These are phyloP conservation scores for Thripadectes ignobilis DNA, from an alignment of 2,797 vertebrate genomes.

Conservation along the genomic window DNA sequence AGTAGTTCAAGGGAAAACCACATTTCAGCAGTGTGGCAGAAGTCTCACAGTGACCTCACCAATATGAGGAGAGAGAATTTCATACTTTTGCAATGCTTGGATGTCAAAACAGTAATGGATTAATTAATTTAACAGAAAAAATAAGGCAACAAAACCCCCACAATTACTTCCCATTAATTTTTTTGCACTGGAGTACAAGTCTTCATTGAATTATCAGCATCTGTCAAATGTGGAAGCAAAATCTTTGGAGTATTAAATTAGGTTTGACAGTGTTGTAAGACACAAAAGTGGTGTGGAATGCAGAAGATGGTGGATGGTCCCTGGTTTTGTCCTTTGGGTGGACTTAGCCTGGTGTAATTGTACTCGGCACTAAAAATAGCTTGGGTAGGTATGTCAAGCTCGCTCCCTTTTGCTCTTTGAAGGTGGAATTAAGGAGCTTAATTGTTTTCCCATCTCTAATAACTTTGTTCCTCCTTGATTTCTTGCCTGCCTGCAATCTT, in stretches of 20 bases:
- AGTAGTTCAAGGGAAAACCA: not conserved
- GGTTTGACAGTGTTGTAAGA: not conserved
- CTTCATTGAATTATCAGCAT: not conserved
- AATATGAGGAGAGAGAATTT: not conserved
- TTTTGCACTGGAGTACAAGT: not conserved
- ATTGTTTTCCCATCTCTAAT: not conserved
- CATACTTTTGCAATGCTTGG: not conserved
- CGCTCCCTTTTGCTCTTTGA: not conserved
- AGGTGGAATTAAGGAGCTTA: not conserved
- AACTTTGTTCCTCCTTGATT: not conserved
- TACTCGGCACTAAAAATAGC: slow-evolving; percentile 23
- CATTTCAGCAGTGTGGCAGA: not conserved
- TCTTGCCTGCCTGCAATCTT: not conserved
- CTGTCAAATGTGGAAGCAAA: not conserved
- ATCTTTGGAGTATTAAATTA: not conserved
- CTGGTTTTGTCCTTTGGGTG: not conserved
- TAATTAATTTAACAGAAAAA: not conserved
- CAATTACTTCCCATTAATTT: not conserved
- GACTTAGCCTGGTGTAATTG: slow-evolving; percentile 3
- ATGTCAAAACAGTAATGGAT: not conserved
- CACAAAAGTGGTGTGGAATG: not conserved
- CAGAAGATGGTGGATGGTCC: not conserved
- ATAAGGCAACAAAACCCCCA: not conserved
- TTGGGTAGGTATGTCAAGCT: not conserved
- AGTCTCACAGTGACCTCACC: not conserved